A percentile compares a stretch with the other conserved stretches of the same genome.
These are phyloP conservation scores for Nibea albiflora DNA, from an alignment of 2,113 vertebrate genomes.

Conservation along the genomic window DNA sequence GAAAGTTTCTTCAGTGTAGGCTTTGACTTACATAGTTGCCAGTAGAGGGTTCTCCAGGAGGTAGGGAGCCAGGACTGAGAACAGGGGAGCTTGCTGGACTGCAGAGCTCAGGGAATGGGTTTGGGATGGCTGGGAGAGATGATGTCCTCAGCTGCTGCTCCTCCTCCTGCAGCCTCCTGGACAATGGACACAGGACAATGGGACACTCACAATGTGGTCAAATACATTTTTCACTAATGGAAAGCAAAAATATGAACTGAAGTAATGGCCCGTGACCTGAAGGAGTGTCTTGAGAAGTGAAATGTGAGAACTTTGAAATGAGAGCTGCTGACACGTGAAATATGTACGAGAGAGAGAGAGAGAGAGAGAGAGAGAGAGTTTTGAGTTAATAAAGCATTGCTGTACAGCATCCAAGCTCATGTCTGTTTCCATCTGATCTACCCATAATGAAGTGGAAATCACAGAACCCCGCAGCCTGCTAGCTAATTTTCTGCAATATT, in stretches of 20 bases:
- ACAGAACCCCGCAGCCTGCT: constrained; percentile 49
- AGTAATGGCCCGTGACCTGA: constrained; percentile 24
- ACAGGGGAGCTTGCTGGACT: constrained; percentile 89
- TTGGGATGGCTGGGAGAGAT: constrained; percentile 96
- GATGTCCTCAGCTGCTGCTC: constrained; percentile 93
- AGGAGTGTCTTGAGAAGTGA: constrained; percentile 21
- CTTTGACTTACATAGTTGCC: constrained; percentile 88
- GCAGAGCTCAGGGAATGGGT: constrained; percentile 97
- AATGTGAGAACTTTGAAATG: constrained; percentile 53
- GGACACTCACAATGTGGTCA: background rate
- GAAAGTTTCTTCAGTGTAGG: background rate
- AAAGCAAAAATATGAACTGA: background rate
- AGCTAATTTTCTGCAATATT: constrained; percentile 74
- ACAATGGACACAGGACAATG: constrained; percentile 19
- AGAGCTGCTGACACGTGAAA: constrained; percentile 63
- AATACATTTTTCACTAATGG: background rate
- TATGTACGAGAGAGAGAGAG: constrained; percentile 28
- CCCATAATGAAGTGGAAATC: constrained; percentile 73
- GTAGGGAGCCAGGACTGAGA: constrained; percentile 89
- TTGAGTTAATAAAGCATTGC: constrained; percentile 58
- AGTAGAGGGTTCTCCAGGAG: constrained; percentile 87
- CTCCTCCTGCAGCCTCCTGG: constrained; percentile 93
- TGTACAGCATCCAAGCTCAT: constrained; percentile 68
- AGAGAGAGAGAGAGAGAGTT: constrained; percentile 15
- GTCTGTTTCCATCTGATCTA: constrained; percentile 80